A percentile compares a stretch with the other conserved stretches of the same genome.
These are phyloP conservation scores for Pelusios castaneus DNA, from an alignment of 2,113 vertebrate genomes.

Conservation along the genomic window DNA sequence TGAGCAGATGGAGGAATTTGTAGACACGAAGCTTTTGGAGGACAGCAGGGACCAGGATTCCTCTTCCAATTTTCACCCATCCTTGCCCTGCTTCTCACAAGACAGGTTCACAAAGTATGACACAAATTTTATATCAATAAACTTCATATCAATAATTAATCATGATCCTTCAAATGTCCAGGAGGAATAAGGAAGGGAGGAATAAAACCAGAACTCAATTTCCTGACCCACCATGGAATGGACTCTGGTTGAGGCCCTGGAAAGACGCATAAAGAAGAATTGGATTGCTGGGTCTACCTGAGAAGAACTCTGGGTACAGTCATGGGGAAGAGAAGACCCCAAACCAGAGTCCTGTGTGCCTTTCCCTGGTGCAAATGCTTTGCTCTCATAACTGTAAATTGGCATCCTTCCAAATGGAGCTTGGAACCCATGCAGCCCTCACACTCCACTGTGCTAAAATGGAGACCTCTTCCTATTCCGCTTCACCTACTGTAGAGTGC, in stretches of 20 bases:
- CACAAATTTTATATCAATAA: neutral
- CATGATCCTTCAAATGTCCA: neutral
- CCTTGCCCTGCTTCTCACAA: neutral
- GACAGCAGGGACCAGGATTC: neutral
- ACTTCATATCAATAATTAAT: neutral
- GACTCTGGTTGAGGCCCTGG: neutral
- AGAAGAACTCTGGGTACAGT: neutral
- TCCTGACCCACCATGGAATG: neutral
- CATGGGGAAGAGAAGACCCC: neutral
- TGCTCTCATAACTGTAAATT: neutral
- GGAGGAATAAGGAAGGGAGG: neutral
- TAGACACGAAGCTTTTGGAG: neutral
- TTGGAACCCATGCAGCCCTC: neutral
- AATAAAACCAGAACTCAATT: neutral
- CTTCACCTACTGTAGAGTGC: neutral
- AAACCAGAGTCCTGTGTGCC: neutral
- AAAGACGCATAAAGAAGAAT: neutral
- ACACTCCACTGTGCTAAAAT: neutral
- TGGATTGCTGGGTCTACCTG: too few relatives aligned
- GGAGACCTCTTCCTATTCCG: neutral
- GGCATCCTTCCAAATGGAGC: neutral
- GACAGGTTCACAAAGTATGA: neutral
- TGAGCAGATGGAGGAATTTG: neutral
- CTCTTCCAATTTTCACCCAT: constrained; percentile 35
- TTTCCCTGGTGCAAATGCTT: neutral